Evolutionary conservation across 2,113 vertebrate genomes (phyloP).

Genomic region (Leptodactylus fuscus): DNA sequence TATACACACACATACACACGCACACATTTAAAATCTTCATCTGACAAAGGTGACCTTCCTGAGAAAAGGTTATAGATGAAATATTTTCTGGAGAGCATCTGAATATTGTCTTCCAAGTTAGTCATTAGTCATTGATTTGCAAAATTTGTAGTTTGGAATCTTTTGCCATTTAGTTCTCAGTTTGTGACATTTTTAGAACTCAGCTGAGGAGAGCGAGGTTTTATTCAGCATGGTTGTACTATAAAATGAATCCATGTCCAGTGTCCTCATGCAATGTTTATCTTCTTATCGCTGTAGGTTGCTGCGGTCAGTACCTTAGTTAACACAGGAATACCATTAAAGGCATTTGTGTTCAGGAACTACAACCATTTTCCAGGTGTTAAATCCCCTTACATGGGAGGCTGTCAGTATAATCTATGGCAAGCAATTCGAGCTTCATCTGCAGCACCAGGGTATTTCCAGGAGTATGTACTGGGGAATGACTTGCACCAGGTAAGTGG

Average conservation of each 20-base stretch:
- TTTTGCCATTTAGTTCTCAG: constrained; percentile 3
- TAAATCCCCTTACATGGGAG: constrained; percentile 90
- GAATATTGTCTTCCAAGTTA: neutral
- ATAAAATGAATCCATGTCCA: neutral
- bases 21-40: too few species aligned
- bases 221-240: neutral
- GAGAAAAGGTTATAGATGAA: too few species aligned
- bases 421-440: constrained; percentile 93
- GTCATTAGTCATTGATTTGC: too few species aligned
- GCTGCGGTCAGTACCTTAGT: constrained; percentile 94
- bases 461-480: constrained; percentile 86
- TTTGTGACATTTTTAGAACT: constrained; percentile 8
- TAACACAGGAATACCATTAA: constrained; percentile 87
- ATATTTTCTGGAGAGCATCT: neutral
- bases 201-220: neutral
- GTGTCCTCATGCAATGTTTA: neutral
- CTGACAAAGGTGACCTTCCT: too few species aligned
- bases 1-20: too few species aligned
- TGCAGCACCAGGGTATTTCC: constrained; percentile 93
- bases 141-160: neutral
- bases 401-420: constrained; percentile 93
- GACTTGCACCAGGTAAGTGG: constrained; percentile 91
- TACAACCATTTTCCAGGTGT: constrained; percentile 89
- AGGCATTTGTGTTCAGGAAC: constrained; percentile 95
- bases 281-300: constrained; percentile 76